Evolutionary conservation across 2,888 invertebrate genomes (phyloP), one percentile per base, ranked within the genome.

Genomic region (Drosophila kuntzei): DNA sequence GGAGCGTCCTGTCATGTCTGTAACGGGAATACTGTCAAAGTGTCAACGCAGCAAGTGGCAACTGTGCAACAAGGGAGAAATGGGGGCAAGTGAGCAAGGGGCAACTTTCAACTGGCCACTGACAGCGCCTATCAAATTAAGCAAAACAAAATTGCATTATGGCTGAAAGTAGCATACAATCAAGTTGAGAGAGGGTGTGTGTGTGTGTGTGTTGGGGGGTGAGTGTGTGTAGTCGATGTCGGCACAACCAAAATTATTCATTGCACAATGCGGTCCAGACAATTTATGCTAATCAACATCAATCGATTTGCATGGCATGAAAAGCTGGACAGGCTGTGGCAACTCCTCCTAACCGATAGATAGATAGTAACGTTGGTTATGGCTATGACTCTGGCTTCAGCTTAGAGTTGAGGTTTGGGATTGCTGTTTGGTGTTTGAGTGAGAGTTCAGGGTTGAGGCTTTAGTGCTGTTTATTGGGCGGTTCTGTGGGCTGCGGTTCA

Each of bases 231-330:
- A 8, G 25, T 20, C 65, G 58, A 57, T 72, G 80, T 64, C 57
- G 73, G 68, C 69, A 62, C 64, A 80, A 53, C 68, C 80, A 70
- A 87, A 83, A 81, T 87, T 87, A 86, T 86, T 89, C 86, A 89
- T 86, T 89, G 87, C 89, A 76, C 85, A 76, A 70, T 89, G 90
- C 76, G 90, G 89, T 89, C 85, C 88, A 89, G 89, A 90, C 89
- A 89, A 90, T 89, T 90, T 89, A 90, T 90, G 90, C 88, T 89
- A 89, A 90, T 89, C 90, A 90, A 90, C 87, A 76, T 88, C 80
- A 90, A 90, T 89, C 89, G 89, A 88, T 87, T 84, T 83, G 79
- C 74, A 80, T 87, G 79, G 76, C 70, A 70, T 69, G 80, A 76
- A 87, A 80, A 68, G 72, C 67, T 25, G 53, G 6, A 58, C 39